Evolutionary conservation across 2,797 vertebrate genomes (phyloP).

Genomic region (Anguilla obscura): DNA sequence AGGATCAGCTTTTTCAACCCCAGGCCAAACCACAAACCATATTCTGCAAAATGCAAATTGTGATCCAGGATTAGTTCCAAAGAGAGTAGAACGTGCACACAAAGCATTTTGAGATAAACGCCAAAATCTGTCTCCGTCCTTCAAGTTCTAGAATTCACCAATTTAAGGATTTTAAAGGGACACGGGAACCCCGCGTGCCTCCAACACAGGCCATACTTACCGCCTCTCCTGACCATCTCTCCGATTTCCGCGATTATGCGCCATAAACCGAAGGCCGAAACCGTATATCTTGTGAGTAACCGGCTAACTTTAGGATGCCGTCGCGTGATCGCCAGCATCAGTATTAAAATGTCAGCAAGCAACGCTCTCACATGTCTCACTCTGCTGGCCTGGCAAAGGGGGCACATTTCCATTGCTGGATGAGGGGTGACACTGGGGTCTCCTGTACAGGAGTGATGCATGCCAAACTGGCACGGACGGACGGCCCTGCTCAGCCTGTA

Average conservation of each 20-base stretch:
- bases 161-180: neutral
- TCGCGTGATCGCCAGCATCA: neutral
- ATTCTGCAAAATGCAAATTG: neutral
- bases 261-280: neutral
- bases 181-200: neutral
- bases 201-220: neutral
- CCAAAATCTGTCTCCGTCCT: neutral
- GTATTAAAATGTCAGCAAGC: neutral
- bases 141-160: neutral
- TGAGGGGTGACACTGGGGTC: neutral
- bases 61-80: neutral
- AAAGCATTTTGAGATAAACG: neutral
- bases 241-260: neutral
- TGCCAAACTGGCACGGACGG: neutral
- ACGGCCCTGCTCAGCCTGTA: neutral
- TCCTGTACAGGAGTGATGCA: neutral
- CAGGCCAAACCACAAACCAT: neutral
- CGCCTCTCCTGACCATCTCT: neutral
- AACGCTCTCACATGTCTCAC: neutral
- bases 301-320: neutral
- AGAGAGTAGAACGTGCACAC: neutral
- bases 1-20: neutral
- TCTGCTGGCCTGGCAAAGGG: neutral
- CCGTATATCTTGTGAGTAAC: neutral
- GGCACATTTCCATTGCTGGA: neutral